Conservation (phyloP, 2,888 invertebrate species). For the Eupithecia centaureata region DNA sequence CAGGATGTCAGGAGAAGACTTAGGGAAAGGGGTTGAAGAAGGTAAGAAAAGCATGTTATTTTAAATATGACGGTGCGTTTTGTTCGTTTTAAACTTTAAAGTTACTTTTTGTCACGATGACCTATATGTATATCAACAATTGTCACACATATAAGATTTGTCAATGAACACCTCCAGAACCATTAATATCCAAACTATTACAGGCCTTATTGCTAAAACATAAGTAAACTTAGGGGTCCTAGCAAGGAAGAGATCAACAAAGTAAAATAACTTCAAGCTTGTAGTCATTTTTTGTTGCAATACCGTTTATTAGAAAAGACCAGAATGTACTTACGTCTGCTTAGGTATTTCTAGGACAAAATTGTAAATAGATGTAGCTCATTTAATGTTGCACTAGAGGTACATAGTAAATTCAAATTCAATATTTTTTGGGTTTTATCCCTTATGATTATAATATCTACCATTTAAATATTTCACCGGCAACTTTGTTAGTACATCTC, state of each 20-base stretch:
- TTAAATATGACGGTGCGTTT: background rate
- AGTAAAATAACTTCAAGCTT: background rate
- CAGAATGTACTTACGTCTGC: background rate
- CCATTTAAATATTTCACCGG: too few relatives aligned
- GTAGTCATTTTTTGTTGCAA: background rate
- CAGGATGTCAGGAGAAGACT: slow-evolving; percentile 86
- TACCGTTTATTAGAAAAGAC: background rate
- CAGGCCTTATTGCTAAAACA: background rate
- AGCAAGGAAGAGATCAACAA: background rate
- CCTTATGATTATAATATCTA: too few relatives aligned
- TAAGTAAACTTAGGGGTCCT: background rate
- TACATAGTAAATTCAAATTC: background rate
- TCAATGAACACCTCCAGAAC: background rate
- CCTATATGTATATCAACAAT: background rate
- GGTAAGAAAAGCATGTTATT: slow-evolving; percentile 75
- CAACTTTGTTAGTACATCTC: too few relatives aligned
- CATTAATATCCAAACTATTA: background rate
- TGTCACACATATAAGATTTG: background rate
- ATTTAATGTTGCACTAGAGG: too few relatives aligned
- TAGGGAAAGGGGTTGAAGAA: slow-evolving; percentile 89
- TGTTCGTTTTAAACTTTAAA: background rate
- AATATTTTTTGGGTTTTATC: background rate
- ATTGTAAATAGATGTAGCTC: background rate
- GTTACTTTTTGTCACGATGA: background rate
- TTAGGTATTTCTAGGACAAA: background rate